Evolutionary conservation across 1,140 invertebrate genomes (phyloP).

Genomic region (Ericerus pela): DNA sequence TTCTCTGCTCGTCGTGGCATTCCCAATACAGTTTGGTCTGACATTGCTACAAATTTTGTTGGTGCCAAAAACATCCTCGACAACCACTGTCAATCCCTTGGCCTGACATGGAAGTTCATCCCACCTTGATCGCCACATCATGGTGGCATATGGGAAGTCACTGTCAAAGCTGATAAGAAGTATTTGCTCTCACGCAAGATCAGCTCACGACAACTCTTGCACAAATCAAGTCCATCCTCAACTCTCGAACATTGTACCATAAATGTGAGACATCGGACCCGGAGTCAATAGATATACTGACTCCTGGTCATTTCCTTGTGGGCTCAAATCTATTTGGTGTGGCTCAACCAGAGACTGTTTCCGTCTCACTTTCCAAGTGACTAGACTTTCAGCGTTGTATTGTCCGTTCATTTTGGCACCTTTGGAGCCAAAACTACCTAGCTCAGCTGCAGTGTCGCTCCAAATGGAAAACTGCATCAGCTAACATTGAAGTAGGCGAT

Average conservation of each 20-base stretch:
- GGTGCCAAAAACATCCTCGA: slow-evolving; percentile 16
- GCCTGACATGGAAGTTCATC: not conserved
- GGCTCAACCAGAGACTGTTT: slow-evolving; percentile 5
- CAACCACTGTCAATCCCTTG: not conserved
- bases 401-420: slow-evolving; percentile 22
- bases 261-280: slow-evolving; percentile 24
- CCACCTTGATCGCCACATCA: not conserved
- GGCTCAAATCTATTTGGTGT: slow-evolving; percentile 14
- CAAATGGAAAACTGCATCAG: slow-evolving; percentile 22
- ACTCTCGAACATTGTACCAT: slow-evolving; percentile 27
- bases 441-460: slow-evolving; percentile 22
- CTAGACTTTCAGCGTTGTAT: slow-evolving; percentile 19
- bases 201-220: slow-evolving; percentile 25
- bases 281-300: slow-evolving; percentile 23
- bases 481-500: slow-evolving; percentile 14
- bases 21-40: not conserved
- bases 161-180: slow-evolving; percentile 19
- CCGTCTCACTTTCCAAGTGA: slow-evolving; percentile 14
- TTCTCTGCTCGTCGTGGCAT: slow-evolving; percentile 27
- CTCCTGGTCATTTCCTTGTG: slow-evolving; percentile 26
- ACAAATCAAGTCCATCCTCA: slow-evolving; percentile 28
- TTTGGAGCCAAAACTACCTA: slow-evolving; percentile 25
- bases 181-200: slow-evolving; percentile 23
- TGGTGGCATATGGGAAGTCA: slow-evolving; percentile 24
- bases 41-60: slow-evolving; percentile 19